These are phyloP conservation scores for Syngnathoides biaculeatus DNA, from an alignment of 2,113 vertebrate genomes.

Conservation along the genomic window DNA sequence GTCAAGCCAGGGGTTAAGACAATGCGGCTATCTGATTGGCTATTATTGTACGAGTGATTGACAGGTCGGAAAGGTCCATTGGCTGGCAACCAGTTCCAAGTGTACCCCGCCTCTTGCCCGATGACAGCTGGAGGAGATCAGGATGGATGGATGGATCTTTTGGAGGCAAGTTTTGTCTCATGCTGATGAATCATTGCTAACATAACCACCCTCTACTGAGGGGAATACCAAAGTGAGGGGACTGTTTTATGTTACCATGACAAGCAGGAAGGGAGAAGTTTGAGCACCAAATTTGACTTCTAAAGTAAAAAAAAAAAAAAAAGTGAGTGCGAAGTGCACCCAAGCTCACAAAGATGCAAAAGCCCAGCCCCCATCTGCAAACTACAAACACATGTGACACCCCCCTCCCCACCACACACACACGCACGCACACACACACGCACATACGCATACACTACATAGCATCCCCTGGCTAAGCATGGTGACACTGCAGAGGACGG, in stretches of 20 bases:
- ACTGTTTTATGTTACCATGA: not conserved
- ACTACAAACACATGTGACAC: conserved; percentile 17
- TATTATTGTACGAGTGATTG: too few species aligned
- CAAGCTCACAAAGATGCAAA: not conserved
- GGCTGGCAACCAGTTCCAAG: too few species aligned
- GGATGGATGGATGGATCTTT: too few species aligned
- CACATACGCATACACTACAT: too few species aligned
- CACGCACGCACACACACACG: not conserved
- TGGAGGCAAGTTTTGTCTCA: too few species aligned
- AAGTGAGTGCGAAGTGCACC: not conserved
- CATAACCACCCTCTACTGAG: not conserved
- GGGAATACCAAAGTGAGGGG: too few species aligned
- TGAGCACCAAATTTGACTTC: not conserved
- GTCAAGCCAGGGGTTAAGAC: too few species aligned
- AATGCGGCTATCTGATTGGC: too few species aligned
- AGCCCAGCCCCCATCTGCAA: conserved; percentile 31
- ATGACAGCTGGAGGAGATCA: too few species aligned
- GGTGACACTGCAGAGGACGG: conserved; percentile 65
- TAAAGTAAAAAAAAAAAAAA: not conserved
- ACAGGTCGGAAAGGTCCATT: too few species aligned
- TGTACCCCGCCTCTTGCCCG: too few species aligned
- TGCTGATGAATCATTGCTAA: not conserved
- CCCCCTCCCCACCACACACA: conserved; percentile 10
- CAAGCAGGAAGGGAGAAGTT: not conserved
- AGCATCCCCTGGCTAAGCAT: conserved; percentile 33